A percentile compares a stretch with the other conserved stretches of the same genome.
These are phyloP conservation scores for Sphecodes monilicornis DNA, from an alignment of 2,888 invertebrate genomes.

Conservation along the genomic window DNA sequence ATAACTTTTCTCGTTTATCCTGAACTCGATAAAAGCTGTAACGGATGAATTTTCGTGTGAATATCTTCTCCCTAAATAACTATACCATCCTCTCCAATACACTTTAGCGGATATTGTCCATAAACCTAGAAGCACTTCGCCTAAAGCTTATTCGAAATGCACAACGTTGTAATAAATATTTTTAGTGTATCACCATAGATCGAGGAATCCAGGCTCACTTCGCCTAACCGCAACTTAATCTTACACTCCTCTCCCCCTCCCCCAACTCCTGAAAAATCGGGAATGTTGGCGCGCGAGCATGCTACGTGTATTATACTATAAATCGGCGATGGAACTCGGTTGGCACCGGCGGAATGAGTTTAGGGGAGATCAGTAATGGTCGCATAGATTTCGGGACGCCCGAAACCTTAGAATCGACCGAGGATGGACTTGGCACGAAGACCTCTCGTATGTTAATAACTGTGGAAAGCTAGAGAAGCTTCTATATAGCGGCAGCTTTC, in stretches of 20 bases:
- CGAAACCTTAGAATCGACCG: constrained; percentile 38
- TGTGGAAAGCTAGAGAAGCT: constrained; percentile 33
- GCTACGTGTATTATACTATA: constrained; percentile 37
- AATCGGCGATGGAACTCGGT: constrained; percentile 39
- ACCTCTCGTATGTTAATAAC: constrained; percentile 54
- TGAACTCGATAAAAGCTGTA: neutral
- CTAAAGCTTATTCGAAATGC: neutral
- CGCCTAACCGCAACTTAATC: constrained; percentile 2
- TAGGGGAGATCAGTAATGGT: constrained; percentile 52
- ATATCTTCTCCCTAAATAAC: neutral
- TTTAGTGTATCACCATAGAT: neutral
- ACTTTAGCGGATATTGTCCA: neutral
- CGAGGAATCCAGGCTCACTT: neutral
- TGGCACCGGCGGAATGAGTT: constrained; percentile 54
- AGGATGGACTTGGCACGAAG: constrained; percentile 49
- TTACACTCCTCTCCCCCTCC: neutral
- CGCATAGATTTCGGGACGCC: constrained; percentile 45
- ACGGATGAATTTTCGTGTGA: neutral
- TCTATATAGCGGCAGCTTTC: constrained; percentile 39
- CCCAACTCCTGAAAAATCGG: neutral
- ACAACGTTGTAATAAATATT: neutral
- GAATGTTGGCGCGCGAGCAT: neutral
- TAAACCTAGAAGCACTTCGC: neutral
- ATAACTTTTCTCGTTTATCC: neutral
- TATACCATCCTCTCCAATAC: neutral